These are phyloP conservation scores for Vireo altiloquus DNA, from an alignment of 2,113 vertebrate species.

Conservation along the genomic window DNA sequence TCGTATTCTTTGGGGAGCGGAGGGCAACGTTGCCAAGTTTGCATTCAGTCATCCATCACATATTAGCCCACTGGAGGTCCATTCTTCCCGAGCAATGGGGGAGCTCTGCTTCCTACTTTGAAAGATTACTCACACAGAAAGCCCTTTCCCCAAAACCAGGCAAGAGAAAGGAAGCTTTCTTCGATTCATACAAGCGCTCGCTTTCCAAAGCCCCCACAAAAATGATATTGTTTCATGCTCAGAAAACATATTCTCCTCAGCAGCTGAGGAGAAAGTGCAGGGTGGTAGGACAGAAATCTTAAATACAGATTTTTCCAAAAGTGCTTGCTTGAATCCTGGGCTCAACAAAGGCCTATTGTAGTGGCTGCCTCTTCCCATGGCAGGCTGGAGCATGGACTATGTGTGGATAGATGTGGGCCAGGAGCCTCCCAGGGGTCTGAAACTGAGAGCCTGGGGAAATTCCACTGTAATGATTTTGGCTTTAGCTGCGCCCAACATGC, in stretches of 20 bases:
- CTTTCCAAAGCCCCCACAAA: slow-evolving; percentile 40
- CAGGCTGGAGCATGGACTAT: not conserved
- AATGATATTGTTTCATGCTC: slow-evolving; percentile 50
- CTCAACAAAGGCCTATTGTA: slow-evolving; percentile 21
- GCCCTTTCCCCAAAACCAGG: slow-evolving; percentile 11
- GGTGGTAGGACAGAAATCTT: slow-evolving; percentile 7
- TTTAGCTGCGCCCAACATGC: not conserved
- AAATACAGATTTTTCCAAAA: not conserved
- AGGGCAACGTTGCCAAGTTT: slow-evolving; percentile 43
- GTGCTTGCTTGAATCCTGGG: not conserved
- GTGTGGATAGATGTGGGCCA: not conserved
- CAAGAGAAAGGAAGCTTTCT: slow-evolving; percentile 31
- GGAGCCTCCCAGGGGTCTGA: not conserved
- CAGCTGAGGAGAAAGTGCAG: not conserved
- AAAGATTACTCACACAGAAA: slow-evolving; percentile 49
- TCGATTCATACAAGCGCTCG: not conserved
- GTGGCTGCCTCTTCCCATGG: not conserved
- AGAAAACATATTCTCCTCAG: slow-evolving; percentile 44
- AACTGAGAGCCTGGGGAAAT: not conserved
- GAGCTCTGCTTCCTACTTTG: slow-evolving; percentile 52
- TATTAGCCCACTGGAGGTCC: slow-evolving; percentile 50
- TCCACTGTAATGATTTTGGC: not conserved
- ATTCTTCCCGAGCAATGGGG: slow-evolving; percentile 56
- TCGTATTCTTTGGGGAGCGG: slow-evolving; percentile 31
- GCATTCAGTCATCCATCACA: slow-evolving; percentile 54